phyloP scores from a whole-genome alignment of 2,888 invertebrate species.

The Caenorhabditis sinica region DNA sequence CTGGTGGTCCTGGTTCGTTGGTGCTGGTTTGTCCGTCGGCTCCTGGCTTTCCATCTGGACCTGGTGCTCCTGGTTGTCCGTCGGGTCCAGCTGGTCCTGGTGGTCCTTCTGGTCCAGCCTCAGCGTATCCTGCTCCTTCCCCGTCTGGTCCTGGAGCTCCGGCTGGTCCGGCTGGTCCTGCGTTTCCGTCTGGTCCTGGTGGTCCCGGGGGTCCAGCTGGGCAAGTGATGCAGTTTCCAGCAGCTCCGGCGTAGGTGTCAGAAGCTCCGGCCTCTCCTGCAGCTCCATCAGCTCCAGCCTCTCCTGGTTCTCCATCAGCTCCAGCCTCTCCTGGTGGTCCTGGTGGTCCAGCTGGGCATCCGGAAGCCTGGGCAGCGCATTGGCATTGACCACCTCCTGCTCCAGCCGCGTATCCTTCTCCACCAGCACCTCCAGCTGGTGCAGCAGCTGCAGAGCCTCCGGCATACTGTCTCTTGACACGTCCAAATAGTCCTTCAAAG shows the following conservation, averaged over 20 bases:
- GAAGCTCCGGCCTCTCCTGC: conserved; percentile 55
- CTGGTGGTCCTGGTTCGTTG: conserved; percentile 71
- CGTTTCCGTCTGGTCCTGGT: conserved; percentile 66
- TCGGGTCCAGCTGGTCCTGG: conserved; percentile 70
- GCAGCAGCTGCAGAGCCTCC: conserved; percentile 56
- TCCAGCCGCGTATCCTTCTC: conserved; percentile 57
- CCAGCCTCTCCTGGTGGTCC: conserved; percentile 74
- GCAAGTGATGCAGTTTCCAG: conserved; percentile 65
- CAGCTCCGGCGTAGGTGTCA: conserved; percentile 61
- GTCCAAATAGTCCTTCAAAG: conserved; percentile 62
- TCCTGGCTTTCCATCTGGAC: conserved; percentile 67
- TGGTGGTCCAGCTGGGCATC: conserved; percentile 77
- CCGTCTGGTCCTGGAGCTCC: conserved; percentile 66
- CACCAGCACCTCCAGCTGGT: conserved; percentile 36
- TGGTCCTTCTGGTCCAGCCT: conserved; percentile 63
- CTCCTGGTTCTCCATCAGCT: conserved; percentile 61
- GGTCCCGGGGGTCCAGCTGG: conserved; percentile 69
- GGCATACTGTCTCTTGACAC: conserved; percentile 60
- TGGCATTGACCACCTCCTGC: conserved; percentile 59
- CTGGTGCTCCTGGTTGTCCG: conserved; percentile 69
- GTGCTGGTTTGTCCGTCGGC: conserved; percentile 62
- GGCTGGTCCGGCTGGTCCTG: conserved; percentile 60
- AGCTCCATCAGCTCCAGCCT: conserved; percentile 61
- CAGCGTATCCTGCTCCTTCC: conserved; percentile 47
- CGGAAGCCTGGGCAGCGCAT: conserved; percentile 68